A percentile compares a stretch with the other conserved stretches of the same genome.
phyloP scores from a whole-genome alignment of 2,888 invertebrate species.

The Eulithis testata region DNA sequence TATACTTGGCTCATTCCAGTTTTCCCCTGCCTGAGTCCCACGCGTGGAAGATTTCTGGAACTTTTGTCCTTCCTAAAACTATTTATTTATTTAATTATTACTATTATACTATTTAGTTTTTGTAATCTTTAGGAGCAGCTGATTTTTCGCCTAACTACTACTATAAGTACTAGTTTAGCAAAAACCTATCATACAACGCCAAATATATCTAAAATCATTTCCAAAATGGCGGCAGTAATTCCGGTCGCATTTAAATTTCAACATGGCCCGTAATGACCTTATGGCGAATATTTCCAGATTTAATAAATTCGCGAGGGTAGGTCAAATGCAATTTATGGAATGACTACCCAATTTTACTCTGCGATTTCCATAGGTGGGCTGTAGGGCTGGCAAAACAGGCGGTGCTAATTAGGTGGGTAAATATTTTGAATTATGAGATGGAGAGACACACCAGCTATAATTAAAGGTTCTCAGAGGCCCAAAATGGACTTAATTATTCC shows the following conservation, averaged over 20 bases:
- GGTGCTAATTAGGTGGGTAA: constrained; percentile 5
- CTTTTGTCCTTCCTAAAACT: too few species aligned
- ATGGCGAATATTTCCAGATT: constrained; percentile 60
- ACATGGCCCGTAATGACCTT: constrained; percentile 27
- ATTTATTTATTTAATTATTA: too few species aligned
- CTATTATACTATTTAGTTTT: too few species aligned
- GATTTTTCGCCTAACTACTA: too few species aligned
- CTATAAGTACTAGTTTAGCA: background rate
- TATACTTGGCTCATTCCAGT: too few species aligned
- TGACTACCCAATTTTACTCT: constrained; percentile 69
- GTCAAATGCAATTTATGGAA: constrained; percentile 67
- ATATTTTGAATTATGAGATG: constrained; percentile 6
- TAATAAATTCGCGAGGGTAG: constrained; percentile 49
- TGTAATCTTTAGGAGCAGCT: too few species aligned
- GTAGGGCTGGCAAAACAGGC: constrained; percentile 32
- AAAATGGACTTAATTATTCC: too few species aligned
- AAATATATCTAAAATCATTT: constrained; percentile 24
- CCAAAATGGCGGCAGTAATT: constrained; percentile 18
- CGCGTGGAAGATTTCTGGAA: too few species aligned
- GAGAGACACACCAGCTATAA: too few species aligned
- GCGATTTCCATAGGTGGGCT: constrained; percentile 54
- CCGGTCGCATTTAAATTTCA: constrained; percentile 33
- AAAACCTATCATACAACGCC: background rate
- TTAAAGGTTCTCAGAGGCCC: too few species aligned
- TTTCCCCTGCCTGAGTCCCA: too few species aligned